Conservation (phyloP, 64 coral and sea anemone genomes). For the Porites lutea region DNA sequence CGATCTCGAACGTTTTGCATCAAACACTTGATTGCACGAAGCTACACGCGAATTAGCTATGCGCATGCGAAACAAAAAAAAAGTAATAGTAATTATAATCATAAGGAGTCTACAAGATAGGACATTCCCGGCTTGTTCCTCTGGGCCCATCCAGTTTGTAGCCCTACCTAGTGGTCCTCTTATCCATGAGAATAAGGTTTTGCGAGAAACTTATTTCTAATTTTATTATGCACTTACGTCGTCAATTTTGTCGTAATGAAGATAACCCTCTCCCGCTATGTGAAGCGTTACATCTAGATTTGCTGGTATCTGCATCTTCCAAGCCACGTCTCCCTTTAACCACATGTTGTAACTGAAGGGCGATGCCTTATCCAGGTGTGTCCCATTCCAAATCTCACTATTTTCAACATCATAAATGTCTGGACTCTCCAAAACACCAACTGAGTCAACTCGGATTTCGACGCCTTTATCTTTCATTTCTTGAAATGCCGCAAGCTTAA, state of each 20-base stretch:
- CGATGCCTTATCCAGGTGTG: background rate
- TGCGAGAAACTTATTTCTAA: background rate
- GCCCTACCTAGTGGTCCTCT: no score
- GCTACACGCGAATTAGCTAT: no score
- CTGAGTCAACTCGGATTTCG: background rate
- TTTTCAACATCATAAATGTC: background rate
- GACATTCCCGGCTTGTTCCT: no score
- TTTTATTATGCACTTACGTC: background rate
- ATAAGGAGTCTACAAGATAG: no score
- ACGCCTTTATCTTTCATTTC: background rate
- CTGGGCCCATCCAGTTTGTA: no score
- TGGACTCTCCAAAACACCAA: background rate
- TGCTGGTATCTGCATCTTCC: background rate
- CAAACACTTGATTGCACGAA: no score
- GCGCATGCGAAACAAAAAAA: no score
- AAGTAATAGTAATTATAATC: no score
- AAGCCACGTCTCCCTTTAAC: conserved; percentile 1
- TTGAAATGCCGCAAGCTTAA: background rate
- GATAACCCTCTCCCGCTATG: background rate
- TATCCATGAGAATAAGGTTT: background rate
- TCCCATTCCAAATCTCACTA: conserved; percentile 1
- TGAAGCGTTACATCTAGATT: background rate
- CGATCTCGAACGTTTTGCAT: no score
- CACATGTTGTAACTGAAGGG: background rate
- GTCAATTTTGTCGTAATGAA: background rate